A percentile compares a stretch with the other conserved stretches of the same genome.
Conservation (phyloP, 2,888 invertebrate genomes). For the Phaonia tiefii region DNA sequence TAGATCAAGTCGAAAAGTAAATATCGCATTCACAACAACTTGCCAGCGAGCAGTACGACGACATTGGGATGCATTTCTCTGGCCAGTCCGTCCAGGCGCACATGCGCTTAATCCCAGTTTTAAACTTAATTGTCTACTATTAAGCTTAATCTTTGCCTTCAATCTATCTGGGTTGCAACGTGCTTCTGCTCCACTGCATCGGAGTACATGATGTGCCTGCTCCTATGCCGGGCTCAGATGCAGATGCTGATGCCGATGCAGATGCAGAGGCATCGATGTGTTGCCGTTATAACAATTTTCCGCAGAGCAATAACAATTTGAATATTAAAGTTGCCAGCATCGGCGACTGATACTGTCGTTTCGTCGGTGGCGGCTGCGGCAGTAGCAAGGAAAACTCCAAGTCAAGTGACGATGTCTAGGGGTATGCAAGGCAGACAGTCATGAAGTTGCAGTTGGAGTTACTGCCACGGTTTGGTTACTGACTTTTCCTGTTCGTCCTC, state of each 20-base stretch:
- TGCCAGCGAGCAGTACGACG: slow-evolving; percentile 24
- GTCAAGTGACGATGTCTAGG: slow-evolving; percentile 62
- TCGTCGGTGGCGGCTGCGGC: slow-evolving; percentile 3
- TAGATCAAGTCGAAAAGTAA: slow-evolving; percentile 56
- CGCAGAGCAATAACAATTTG: slow-evolving; percentile 67
- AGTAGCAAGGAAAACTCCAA: slow-evolving; percentile 50
- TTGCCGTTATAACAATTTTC: slow-evolving; percentile 68
- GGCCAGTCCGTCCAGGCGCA: slow-evolving; percentile 61
- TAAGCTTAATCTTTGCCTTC: slow-evolving; percentile 66
- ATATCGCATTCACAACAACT: slow-evolving; percentile 57
- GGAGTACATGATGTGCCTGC: slow-evolving; percentile 12
- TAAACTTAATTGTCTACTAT: slow-evolving; percentile 67
- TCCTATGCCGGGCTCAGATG: slow-evolving; percentile 44
- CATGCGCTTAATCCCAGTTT: slow-evolving; percentile 66
- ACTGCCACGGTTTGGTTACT: slow-evolving; percentile 25
- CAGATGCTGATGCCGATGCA: too few species aligned
- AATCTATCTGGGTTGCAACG: slow-evolving; percentile 67
- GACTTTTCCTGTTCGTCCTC: slow-evolving; percentile 37
- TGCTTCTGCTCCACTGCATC: slow-evolving; percentile 42
- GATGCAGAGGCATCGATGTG: slow-evolving; percentile 38
- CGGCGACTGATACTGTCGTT: slow-evolving; percentile 20
- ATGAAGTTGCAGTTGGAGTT: slow-evolving; percentile 1
- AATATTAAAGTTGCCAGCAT: slow-evolving; percentile 67
- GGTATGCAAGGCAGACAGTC: slow-evolving; percentile 45
- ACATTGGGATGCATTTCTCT: slow-evolving; percentile 22